Base-by-base conservation (phyloP, 2,888 invertebrate genomes). In the Phrixothrix hirtus region DNA sequence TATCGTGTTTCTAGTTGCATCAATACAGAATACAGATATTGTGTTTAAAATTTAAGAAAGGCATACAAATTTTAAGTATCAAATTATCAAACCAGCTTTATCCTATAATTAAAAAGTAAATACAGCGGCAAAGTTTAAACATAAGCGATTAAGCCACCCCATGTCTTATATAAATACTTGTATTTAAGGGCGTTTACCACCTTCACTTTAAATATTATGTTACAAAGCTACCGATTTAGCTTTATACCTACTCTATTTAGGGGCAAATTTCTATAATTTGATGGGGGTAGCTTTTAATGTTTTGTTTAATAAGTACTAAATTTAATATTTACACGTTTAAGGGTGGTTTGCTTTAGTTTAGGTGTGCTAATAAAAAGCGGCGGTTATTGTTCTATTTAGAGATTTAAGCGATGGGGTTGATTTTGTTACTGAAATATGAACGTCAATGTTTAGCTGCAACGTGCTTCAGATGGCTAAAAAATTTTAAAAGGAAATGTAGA, bases 161-260 rank as follows among this genome's bases (percentile, higher is more conserved):
- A 27, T 39, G 38, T 39, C 48, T 47, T 53, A 43, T 42, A 25
- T 35, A 53, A 47, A 53, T 29, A 43, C 32, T 21, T 15, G 30
- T 27, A 35, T 48, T 53, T 46, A 47, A 48, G 54, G 54, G 48
- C 30, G 48, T 30, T 37, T 45, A 54, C 54, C 45, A 48, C 44
- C 49, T 54, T 54, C 49, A 17, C 46, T 43, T 41, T 36, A 49
- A 49, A 54, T 54, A 54, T 54, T 54, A 43, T 49, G 38, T 54
- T 54, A 54, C 54, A 54, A 49, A 49, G 54, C 54, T 44, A 45
- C 54, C 54, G 54, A 54, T 49, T 54, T 45, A 30, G n/a, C 49
- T 39, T 39, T 54, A 54, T 54, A 44, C 16, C 34, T 25, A 27
- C 9, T 11, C n/a, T 29, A 16, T 16, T 39, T 54, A 36, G 26